A percentile compares a stretch with the other conserved stretches of the same genome.
These are phyloP conservation scores for Pseudanteris insignis DNA, from an alignment of 2,888 invertebrate genomes.

Conservation along the genomic window DNA sequence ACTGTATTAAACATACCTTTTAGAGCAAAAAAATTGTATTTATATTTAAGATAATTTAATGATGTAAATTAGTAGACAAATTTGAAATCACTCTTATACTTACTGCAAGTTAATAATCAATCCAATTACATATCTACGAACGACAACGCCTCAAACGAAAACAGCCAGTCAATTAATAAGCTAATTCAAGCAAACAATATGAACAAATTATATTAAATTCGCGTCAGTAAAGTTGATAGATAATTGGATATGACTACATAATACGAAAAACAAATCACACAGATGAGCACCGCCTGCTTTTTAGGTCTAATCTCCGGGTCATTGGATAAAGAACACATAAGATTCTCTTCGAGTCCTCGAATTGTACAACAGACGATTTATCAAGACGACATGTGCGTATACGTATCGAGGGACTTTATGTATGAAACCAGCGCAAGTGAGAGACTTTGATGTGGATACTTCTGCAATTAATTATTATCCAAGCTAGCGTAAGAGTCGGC, in stretches of 20 bases:
- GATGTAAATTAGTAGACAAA: too few species aligned
- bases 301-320: constrained; percentile 45
- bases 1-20: too few species aligned
- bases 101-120: too few species aligned
- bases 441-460: constrained; percentile 46
- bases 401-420: constrained; percentile 29
- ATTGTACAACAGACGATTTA: constrained; percentile 32
- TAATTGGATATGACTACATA: constrained; percentile 15
- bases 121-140: constrained; percentile 1
- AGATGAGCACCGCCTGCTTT: constrained; percentile 39
- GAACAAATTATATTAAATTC: constrained; percentile 1
- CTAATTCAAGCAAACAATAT: too few species aligned
- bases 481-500: constrained; percentile 13
- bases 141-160: constrained; percentile 19
- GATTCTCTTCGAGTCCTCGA: constrained; percentile 38
- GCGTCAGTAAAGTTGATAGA: constrained; percentile 31
- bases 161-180: constrained; percentile 38
- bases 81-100: too few species aligned
- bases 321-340: constrained; percentile 37
- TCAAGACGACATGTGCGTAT: constrained; percentile 32
- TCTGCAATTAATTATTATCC: constrained; percentile 40
- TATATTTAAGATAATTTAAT: too few species aligned
- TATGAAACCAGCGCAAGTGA: constrained; percentile 29
- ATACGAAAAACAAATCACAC: constrained; percentile 20
- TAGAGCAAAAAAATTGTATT: too few species aligned